phyloP scores from a whole-genome alignment of 2,888 invertebrate genomes.

The Lacanobia oleracea region DNA sequence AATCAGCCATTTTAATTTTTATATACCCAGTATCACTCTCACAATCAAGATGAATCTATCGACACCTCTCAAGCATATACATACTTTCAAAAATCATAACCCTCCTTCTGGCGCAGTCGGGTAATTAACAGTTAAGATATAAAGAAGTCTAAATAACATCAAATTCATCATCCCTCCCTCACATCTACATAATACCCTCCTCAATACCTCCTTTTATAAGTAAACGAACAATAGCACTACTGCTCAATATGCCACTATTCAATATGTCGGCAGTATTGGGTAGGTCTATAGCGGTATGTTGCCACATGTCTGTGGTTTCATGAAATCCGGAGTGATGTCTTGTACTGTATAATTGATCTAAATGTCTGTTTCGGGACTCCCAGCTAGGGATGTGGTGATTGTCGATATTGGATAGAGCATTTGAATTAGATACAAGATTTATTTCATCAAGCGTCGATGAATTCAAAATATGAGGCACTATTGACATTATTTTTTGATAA shows the following conservation, averaged over 20 bases:
- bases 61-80: too few species aligned
- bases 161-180: not conserved
- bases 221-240: not conserved
- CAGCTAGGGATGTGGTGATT: not conserved
- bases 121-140: too few species aligned
- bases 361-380: conserved; percentile 16
- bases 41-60: too few species aligned
- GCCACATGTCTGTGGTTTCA: conserved; percentile 50
- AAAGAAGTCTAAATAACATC: not conserved
- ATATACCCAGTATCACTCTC: too few species aligned
- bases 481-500: too few species aligned
- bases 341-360: conserved; percentile 37
- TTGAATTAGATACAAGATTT: not conserved
- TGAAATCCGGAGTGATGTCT: conserved; percentile 32
- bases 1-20: too few species aligned
- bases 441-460: not conserved
- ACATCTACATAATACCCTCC: not conserved
- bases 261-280: conserved; percentile 9
- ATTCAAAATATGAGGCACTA: too few species aligned
- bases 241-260: conserved; percentile 23
- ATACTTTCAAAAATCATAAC: too few species aligned
- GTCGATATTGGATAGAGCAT: not conserved
- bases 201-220: not conserved
- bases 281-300: not conserved
- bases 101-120: too few species aligned